phyloP scores from a whole-genome alignment of 2,113 vertebrate species.

The Pardalotus punctatus region DNA sequence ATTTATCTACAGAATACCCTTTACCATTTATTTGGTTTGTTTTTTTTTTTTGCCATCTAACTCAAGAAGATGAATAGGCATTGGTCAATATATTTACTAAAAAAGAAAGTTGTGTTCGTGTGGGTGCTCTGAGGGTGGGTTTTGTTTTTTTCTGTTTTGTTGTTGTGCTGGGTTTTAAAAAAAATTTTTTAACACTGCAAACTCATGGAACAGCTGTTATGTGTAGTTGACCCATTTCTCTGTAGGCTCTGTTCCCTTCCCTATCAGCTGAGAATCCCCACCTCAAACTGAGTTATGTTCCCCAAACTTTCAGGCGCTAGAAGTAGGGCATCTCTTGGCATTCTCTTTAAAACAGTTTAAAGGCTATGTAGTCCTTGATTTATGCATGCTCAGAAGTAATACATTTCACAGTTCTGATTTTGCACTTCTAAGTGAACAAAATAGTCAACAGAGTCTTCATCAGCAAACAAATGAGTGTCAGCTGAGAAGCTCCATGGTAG shows the following conservation, averaged over 20 bases:
- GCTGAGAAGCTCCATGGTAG: background rate
- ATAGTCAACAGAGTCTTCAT: background rate
- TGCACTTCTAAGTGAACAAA: background rate
- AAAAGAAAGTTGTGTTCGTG: background rate
- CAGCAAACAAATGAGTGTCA: background rate
- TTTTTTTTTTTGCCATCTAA: accelerated
- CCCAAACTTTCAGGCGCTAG: background rate
- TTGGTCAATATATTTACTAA: background rate
- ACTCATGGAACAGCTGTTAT: background rate
- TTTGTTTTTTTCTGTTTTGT: background rate
- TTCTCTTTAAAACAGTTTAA: background rate
- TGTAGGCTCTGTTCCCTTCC: background rate
- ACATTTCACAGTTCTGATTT: background rate
- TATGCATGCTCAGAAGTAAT: background rate
- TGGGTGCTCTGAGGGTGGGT: background rate
- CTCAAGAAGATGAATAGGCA: background rate
- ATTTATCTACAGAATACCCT: background rate
- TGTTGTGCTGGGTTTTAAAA: background rate
- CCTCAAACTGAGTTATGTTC: background rate
- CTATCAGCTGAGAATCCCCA: background rate
- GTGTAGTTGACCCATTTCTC: background rate
- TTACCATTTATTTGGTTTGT: background rate
- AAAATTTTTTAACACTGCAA: background rate
- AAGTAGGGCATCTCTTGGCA: background rate
- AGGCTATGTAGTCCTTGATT: background rate